Base-by-base conservation (phyloP, 2,888 invertebrate genomes). In the Rhamnusium bicolor region DNA sequence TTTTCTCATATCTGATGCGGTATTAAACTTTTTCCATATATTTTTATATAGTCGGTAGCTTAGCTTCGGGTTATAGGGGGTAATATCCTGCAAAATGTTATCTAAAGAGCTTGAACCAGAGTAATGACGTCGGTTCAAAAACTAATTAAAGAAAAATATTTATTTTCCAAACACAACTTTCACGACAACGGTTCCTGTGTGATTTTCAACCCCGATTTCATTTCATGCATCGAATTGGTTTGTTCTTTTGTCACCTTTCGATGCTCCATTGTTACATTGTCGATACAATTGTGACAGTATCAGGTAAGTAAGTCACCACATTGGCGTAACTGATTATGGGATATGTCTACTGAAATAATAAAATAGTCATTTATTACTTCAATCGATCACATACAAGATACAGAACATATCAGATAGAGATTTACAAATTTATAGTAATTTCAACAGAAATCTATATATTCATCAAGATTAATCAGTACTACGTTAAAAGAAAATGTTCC, bases 121-220 rank as follows among this genome's bases (percentile, higher is more conserved):
- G 73, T 77, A 79, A 79, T 79, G 76, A 77, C 65, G 68, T 61
- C 70, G 68, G 72, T 71, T 70, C 70, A 27, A 71, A 74, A 75
- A 71, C 76, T 84, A 84, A 85, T 85, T 84, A 84, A 85, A 85
- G 83, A 84, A 85, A 83, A 85, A 85, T 84, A 85, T 85, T 84
- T 84, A 83, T 82, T 83, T 83, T 85, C 79, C 73, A 84, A 84
- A 82, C 80, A 84, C 74, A 82, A 81, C 83, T 83, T 84, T 78
- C 77, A 74, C 74, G 54, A 61, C 72, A 72, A 76, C 77, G 79
- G 79, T 79, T 78, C 32, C 65, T 47, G 49, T 53, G 47, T 58
- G 69, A 70, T 65, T 65, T 51, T 63, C 63, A 16, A 54, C 27
- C 18, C 65, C 40, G 51, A 47, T 71, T 69, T 73, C 74, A 71